These are phyloP conservation scores for Pseudococcus jackbeardsleyi DNA, from an alignment of 2,888 invertebrate genomes.

Conservation along the genomic window DNA sequence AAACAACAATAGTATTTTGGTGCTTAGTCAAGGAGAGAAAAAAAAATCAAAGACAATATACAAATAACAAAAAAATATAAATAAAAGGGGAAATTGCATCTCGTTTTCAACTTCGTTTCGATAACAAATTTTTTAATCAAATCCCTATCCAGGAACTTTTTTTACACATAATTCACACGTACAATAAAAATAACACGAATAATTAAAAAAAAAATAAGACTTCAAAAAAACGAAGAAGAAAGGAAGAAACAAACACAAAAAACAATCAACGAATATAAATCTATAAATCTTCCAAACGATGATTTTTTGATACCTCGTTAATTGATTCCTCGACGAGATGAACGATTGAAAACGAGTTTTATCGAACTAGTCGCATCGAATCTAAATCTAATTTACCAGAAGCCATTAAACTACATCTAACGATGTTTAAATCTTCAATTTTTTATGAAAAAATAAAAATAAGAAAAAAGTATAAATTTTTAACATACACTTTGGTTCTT, in stretches of 20 bases:
- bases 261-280: constrained; percentile 33
- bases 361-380: constrained; percentile 5
- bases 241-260: neutral
- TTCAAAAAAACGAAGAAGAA: neutral
- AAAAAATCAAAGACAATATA: constrained; percentile 24
- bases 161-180: constrained; percentile 24
- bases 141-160: constrained; percentile 16
- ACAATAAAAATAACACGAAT: constrained; percentile 9
- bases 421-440: neutral
- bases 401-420: neutral
- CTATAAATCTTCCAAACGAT: neutral
- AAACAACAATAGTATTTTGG: constrained; percentile 22
- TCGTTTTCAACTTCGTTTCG: neutral
- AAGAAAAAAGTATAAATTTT: neutral
- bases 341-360: constrained; percentile 30
- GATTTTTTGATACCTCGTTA: neutral
- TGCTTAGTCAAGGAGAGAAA: constrained; percentile 13
- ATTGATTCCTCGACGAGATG: neutral
- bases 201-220: neutral
- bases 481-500: neutral
- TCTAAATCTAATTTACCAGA: neutral
- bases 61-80: neutral
- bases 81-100: constrained; percentile 11
- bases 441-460: neutral
- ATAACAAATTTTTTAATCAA: neutral